Percentiles rank a stretch among this genome's conserved stretches.
phyloP scores from a whole-genome alignment of 2,888 invertebrate species.

The Pollenia griseotomentosa region DNA sequence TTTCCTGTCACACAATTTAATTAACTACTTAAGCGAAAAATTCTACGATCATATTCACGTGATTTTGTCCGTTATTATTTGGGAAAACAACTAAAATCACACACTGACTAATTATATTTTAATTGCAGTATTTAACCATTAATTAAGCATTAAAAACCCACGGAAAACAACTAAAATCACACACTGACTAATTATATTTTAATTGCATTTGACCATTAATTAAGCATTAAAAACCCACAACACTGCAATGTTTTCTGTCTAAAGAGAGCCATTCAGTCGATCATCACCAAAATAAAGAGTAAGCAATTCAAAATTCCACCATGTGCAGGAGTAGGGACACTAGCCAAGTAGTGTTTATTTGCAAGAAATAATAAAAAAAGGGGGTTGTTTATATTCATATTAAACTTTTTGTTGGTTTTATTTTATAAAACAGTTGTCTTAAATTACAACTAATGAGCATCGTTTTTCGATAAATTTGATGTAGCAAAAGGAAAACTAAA shows the following conservation, averaged over 20 bases:
- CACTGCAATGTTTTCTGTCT: neutral
- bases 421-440: conserved; percentile 68
- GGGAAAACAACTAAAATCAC: conserved; percentile 45
- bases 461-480: conserved; percentile 74
- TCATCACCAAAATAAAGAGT: conserved; percentile 63
- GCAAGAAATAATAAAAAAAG: conserved; percentile 6
- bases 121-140: conserved; percentile 67
- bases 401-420: conserved; percentile 55
- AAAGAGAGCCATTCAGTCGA: conserved; percentile 70
- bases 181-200: conserved; percentile 66
- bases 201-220: conserved; percentile 68
- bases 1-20: too few species aligned
- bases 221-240: conserved; percentile 41
- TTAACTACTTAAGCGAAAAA: too few species aligned
- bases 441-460: conserved; percentile 77
- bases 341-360: conserved; percentile 26
- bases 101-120: conserved; percentile 66
- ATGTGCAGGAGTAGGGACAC: conserved; percentile 54
- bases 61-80: neutral
- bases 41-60: neutral
- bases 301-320: conserved; percentile 57
- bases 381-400: conserved; percentile 61
- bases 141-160: conserved; percentile 46
- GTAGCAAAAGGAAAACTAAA: conserved; percentile 29
- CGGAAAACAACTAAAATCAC: conserved; percentile 45